A percentile compares a stretch with the other conserved stretches of the same genome.
Conservation (phyloP, 2,113 vertebrate species). For the Nettapus auritus region DNA sequence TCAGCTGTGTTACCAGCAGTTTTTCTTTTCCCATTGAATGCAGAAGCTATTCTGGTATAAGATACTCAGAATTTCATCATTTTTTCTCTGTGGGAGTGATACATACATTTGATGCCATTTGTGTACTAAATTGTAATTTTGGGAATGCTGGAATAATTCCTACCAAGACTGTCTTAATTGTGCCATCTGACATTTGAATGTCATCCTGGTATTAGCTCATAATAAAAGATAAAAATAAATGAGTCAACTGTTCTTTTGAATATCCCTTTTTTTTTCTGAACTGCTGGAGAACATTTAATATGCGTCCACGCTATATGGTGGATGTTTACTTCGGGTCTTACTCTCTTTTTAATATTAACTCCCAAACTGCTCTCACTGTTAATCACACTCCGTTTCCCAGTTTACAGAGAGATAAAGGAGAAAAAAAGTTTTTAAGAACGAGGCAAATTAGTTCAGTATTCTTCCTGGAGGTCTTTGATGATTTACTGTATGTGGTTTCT, state of each 20-base stretch:
- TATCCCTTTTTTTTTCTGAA: slow-evolving; percentile 29
- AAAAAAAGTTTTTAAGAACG: slow-evolving; percentile 45
- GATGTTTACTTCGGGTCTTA: not conserved
- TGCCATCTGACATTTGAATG: slow-evolving; percentile 74
- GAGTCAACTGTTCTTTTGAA: slow-evolving; percentile 50
- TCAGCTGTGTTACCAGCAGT: slow-evolving; percentile 67
- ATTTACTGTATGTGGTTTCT: not conserved
- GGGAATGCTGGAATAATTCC: slow-evolving; percentile 72
- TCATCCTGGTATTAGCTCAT: slow-evolving; percentile 75
- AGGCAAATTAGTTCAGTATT: not conserved
- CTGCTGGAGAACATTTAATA: slow-evolving; percentile 61
- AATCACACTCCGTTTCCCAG: not conserved
- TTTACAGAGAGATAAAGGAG: not conserved
- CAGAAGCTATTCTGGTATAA: slow-evolving; percentile 59
- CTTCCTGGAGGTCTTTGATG: slow-evolving; percentile 1
- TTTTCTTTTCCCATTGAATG: slow-evolving; percentile 56
- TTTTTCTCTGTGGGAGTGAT: slow-evolving; percentile 67
- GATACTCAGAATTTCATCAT: slow-evolving; percentile 40
- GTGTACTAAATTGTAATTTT: slow-evolving; percentile 68
- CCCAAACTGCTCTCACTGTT: not conserved
- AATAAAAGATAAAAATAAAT: slow-evolving; percentile 73
- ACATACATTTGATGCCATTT: slow-evolving; percentile 62
- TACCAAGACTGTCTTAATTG: slow-evolving; percentile 70
- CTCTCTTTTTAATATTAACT: not conserved
- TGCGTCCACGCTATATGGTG: not conserved